A percentile compares a stretch with the other conserved stretches of the same genome.
These are phyloP conservation scores for Coptodon bakossiorum DNA, from an alignment of 2,113 vertebrate genomes.

Conservation along the genomic window DNA sequence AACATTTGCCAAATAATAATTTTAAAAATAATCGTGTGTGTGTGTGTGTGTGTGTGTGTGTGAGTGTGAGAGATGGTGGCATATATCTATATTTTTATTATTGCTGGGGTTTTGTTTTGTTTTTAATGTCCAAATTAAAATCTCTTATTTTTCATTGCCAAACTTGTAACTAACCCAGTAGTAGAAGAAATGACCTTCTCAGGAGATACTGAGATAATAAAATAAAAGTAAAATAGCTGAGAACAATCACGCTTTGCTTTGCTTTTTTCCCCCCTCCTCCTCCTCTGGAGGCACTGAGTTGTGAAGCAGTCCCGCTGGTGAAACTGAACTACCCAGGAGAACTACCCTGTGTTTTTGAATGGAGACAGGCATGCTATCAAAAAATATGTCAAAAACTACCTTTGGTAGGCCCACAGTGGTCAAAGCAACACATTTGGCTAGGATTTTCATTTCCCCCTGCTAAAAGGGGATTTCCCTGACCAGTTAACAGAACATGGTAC, in stretches of 20 bases:
- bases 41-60: neutral
- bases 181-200: neutral
- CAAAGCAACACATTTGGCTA: neutral
- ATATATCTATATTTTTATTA: neutral
- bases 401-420: neutral
- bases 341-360: neutral
- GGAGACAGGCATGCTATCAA: neutral
- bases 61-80: neutral
- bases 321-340: constrained; percentile 1
- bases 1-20: neutral
- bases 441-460: neutral
- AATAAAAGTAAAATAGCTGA: neutral
- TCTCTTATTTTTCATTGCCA: too few species aligned
- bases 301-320: neutral
- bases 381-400: neutral
- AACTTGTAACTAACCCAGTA: neutral
- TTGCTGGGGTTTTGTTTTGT: neutral
- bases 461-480: neutral
- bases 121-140: neutral
- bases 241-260: neutral
- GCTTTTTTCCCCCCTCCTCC: accelerated
- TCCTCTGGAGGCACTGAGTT: neutral
- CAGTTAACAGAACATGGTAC: neutral
- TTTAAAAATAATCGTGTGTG: accelerated
- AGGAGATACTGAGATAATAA: neutral